These are phyloP conservation scores for Tribolium castaneum DNA, from an alignment of 1,140 invertebrate species.

Conservation along the genomic window DNA sequence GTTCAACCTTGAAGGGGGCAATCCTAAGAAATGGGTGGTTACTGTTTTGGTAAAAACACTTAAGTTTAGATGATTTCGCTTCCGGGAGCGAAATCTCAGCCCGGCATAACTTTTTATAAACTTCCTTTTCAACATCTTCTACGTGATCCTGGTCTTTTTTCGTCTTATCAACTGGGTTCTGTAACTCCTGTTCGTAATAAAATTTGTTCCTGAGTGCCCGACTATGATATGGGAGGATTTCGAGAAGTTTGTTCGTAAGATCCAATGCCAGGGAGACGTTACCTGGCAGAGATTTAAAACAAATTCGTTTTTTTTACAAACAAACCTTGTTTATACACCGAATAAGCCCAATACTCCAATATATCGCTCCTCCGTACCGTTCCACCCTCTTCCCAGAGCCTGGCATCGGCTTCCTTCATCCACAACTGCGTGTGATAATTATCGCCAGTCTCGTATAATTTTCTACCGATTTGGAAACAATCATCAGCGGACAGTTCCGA, in stretches of 20 bases:
- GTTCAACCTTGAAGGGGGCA: conserved; percentile 92
- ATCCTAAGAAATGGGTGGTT: conserved; percentile 82
- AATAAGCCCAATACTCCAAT: conserved; percentile 96
- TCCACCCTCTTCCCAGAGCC: conserved; percentile 75
- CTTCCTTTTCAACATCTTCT: conserved; percentile 67
- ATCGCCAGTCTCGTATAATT: conserved; percentile 94
- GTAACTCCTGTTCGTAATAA: conserved; percentile 85
- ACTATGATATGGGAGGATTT: conserved; percentile 83
- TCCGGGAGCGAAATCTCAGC: conserved; percentile 79
- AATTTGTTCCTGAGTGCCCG: conserved; percentile 86
- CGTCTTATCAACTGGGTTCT: conserved; percentile 67
- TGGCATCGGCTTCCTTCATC: conserved; percentile 92
- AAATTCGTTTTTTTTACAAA: neutral
- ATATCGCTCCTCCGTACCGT: conserved; percentile 84
- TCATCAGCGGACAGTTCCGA: conserved; percentile 84
- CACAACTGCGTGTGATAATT: conserved; percentile 94
- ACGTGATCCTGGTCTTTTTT: conserved; percentile 75
- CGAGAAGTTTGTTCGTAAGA: conserved; percentile 90
- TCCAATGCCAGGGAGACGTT: conserved; percentile 88
- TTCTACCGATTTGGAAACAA: conserved; percentile 95
- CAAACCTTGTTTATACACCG: conserved; percentile 89
- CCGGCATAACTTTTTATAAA: conserved; percentile 91
- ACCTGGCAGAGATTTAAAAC: conserved; percentile 69
- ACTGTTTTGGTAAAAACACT: conserved; percentile 83
- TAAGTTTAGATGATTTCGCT: conserved; percentile 68